Evolutionary conservation across 2,113 vertebrate genomes (phyloP).

Genomic region (Balaeniceps rex): DNA sequence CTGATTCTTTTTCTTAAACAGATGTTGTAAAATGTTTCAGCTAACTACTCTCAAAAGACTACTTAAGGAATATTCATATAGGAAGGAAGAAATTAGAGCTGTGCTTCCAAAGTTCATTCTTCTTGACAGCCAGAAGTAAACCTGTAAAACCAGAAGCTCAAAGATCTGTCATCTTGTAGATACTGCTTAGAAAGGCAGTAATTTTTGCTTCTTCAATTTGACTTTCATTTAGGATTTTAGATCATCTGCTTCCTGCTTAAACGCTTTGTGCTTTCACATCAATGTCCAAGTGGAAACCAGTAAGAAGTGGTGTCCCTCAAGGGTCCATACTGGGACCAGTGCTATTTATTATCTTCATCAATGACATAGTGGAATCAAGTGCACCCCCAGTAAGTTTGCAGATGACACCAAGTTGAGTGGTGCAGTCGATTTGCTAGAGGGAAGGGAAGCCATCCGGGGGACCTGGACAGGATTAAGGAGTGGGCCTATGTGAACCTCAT

Average conservation of each 20-base stretch:
- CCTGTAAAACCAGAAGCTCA: background rate
- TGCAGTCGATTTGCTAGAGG: background rate
- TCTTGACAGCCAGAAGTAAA: background rate
- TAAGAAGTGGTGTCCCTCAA: background rate
- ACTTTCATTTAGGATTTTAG: background rate
- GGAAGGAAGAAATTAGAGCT: background rate
- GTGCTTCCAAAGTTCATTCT: background rate
- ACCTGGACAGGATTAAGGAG: background rate
- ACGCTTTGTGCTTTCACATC: background rate
- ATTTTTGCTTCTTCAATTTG: background rate
- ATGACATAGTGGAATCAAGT: background rate
- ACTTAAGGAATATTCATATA: background rate
- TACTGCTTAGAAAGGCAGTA: background rate
- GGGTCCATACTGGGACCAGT: background rate
- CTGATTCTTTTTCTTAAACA: background rate
- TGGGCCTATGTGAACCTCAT: background rate
- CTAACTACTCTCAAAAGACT: background rate
- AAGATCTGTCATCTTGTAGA: background rate
- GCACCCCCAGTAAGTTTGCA: background rate
- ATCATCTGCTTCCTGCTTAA: background rate
- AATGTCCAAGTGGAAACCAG: background rate
- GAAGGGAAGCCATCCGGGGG: background rate
- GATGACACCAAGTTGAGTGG: background rate
- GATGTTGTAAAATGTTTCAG: background rate
- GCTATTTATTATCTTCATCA: background rate